Conservation (phyloP, 92 coral and sea anemone genomes). For the Siderastrea radians region DNA sequence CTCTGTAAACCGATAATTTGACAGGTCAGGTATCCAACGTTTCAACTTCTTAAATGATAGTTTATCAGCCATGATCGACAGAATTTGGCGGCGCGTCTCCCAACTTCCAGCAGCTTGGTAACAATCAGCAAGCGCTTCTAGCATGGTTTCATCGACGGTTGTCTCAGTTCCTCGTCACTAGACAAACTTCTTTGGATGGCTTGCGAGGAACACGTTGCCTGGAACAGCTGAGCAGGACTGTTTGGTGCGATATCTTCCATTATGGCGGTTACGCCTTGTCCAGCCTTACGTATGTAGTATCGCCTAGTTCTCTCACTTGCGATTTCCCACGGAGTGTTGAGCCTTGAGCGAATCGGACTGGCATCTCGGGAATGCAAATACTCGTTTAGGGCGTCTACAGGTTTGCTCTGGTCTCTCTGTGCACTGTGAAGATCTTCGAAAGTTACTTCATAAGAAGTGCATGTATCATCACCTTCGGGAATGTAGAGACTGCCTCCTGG, state of each 20-base stretch:
- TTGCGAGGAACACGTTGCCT: slow-evolving; percentile 37
- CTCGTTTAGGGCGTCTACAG: slow-evolving; percentile 62
- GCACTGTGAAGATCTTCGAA: slow-evolving; percentile 44
- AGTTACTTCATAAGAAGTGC: slow-evolving; percentile 61
- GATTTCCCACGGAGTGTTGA: slow-evolving; percentile 58
- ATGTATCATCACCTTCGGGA: slow-evolving; percentile 58
- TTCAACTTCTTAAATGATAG: not conserved
- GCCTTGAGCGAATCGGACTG: slow-evolving; percentile 75
- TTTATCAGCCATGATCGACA: slow-evolving; percentile 8
- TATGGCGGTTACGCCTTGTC: slow-evolving; percentile 64
- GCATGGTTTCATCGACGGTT: slow-evolving; percentile 55
- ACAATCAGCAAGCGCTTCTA: slow-evolving; percentile 60
- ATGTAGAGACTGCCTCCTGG: slow-evolving; percentile 70
- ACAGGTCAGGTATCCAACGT: not conserved
- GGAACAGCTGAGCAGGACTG: slow-evolving; percentile 50
- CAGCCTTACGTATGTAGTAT: slow-evolving; percentile 63
- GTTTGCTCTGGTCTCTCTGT: slow-evolving; percentile 28
- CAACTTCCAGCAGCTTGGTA: slow-evolving; percentile 54
- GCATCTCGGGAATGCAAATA: slow-evolving; percentile 65
- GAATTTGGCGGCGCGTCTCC: not conserved
- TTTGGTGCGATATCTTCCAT: slow-evolving; percentile 72
- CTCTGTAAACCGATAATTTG: not conserved
- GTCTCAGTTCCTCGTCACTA: slow-evolving; percentile 33
- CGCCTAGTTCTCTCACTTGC: slow-evolving; percentile 61
- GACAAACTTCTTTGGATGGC: slow-evolving; percentile 44